These are phyloP conservation scores for Furcifer pardalis DNA, from an alignment of 2,797 vertebrate genomes.

Conservation along the genomic window DNA sequence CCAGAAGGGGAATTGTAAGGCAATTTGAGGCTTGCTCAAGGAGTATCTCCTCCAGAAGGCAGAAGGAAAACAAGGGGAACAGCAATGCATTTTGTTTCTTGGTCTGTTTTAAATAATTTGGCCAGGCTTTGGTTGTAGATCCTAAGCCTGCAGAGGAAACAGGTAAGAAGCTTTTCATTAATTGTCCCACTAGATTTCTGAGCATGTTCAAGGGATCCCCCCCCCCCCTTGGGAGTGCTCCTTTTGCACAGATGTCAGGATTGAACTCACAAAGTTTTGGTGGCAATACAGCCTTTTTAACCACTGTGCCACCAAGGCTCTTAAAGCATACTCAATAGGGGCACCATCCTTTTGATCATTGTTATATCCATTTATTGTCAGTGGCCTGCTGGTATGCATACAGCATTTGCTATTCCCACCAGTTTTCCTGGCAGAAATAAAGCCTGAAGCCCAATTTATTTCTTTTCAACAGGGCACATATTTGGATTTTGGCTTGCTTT, in stretches of 20 bases:
- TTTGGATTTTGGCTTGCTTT: not conserved
- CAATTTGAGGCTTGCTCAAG: slow-evolving; percentile 51
- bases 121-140: slow-evolving; percentile 1
- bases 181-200: accelerated
- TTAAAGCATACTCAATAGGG: too few relatives aligned
- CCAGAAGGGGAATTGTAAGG: not conserved
- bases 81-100: not conserved
- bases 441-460: not conserved
- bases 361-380: not conserved
- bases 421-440: not conserved
- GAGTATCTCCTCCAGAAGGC: slow-evolving; percentile 37
- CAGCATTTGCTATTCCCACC: not conserved
- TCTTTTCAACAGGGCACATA: not conserved
- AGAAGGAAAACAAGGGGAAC: not conserved
- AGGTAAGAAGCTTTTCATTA: slow-evolving; percentile 69
- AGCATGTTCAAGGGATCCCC: not conserved
- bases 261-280: too few relatives aligned
- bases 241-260: not conserved
- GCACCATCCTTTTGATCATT: not conserved
- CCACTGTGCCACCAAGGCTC: too few relatives aligned
- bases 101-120: slow-evolving; percentile 19
- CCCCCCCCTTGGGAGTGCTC: not conserved
- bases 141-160: slow-evolving; percentile 43
- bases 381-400: too few relatives aligned
- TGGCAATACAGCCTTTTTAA: too few relatives aligned